Evolutionary conservation across 2,797 vertebrate genomes (phyloP).

Genomic region (Adelosebastes latens): DNA sequence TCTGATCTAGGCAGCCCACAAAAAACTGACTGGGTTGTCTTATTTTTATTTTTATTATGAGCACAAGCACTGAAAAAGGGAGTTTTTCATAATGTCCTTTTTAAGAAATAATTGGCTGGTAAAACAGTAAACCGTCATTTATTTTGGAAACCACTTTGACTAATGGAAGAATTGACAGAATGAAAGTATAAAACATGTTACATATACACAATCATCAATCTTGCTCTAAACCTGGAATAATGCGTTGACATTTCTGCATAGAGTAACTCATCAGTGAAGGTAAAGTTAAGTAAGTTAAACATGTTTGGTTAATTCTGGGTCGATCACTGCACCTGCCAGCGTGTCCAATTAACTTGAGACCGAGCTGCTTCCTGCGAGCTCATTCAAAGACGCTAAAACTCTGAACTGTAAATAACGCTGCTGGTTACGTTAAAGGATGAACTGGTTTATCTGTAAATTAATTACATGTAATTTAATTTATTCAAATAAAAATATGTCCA

Average conservation of each 20-base stretch:
- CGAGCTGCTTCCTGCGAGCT: not conserved
- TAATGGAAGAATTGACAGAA: not conserved
- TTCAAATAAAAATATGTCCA: conserved; percentile 11
- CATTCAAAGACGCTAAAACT: not conserved
- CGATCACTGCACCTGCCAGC: not conserved
- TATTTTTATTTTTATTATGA: too few relatives aligned
- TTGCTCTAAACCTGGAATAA: conserved; percentile 7
- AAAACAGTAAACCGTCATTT: not conserved
- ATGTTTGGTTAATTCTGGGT: not conserved
- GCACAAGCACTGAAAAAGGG: too few relatives aligned
- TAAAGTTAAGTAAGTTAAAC: not conserved
- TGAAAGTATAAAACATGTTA: not conserved
- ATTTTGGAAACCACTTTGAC: not conserved
- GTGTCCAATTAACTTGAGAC: not conserved
- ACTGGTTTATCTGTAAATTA: conserved; percentile 11
- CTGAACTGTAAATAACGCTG: not conserved
- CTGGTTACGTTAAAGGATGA: not conserved
- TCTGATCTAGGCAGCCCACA: too few relatives aligned
- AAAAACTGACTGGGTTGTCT: too few relatives aligned
- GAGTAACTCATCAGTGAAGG: not conserved
- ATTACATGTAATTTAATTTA: not conserved
- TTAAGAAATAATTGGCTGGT: not conserved
- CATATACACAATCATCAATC: conserved; percentile 24
- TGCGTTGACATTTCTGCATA: not conserved
- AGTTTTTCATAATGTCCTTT: too few relatives aligned